Percentiles rank a stretch among this genome's conserved stretches.
These are phyloP conservation scores for Entomyzon cyanotis DNA, from an alignment of 2,113 vertebrate genomes.

Conservation along the genomic window DNA sequence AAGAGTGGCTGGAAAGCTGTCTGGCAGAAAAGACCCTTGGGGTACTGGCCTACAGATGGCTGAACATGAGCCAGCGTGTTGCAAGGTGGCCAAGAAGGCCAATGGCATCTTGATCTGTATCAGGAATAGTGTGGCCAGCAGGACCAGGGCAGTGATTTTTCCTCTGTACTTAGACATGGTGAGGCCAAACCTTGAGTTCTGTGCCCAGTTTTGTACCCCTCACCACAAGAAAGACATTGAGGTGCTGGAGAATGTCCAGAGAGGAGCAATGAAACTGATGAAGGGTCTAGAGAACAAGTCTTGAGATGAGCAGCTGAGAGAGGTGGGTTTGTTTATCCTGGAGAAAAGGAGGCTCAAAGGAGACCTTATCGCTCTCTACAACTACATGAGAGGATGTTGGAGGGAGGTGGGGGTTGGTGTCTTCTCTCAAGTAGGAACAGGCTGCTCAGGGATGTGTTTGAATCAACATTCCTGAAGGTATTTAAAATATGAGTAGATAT, in stretches of 20 bases:
- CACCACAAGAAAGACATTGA: not conserved
- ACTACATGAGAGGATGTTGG: not conserved
- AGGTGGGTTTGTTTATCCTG: not conserved
- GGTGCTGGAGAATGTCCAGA: not conserved
- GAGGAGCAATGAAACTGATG: not conserved
- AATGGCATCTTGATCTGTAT: not conserved
- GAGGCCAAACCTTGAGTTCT: not conserved
- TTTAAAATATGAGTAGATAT: not conserved
- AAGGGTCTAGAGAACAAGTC: not conserved
- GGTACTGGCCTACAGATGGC: not conserved
- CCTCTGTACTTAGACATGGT: no score
- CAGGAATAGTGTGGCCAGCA: not conserved
- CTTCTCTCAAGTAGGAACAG: not conserved
- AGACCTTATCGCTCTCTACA: accelerated
- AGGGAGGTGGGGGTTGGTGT: not conserved
- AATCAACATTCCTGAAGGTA: not conserved
- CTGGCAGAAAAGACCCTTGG: not conserved
- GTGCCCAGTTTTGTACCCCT: not conserved
- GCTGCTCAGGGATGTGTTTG: not conserved
- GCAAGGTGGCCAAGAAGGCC: not conserved
- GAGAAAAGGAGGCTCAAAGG: not conserved
- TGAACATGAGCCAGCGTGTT: not conserved
- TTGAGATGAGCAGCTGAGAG: accelerated
- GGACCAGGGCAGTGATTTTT: not conserved
- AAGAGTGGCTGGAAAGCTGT: not conserved